Evolutionary conservation across 2,113 vertebrate species (phyloP).

Genomic region (Ellobius talpinus): DNA sequence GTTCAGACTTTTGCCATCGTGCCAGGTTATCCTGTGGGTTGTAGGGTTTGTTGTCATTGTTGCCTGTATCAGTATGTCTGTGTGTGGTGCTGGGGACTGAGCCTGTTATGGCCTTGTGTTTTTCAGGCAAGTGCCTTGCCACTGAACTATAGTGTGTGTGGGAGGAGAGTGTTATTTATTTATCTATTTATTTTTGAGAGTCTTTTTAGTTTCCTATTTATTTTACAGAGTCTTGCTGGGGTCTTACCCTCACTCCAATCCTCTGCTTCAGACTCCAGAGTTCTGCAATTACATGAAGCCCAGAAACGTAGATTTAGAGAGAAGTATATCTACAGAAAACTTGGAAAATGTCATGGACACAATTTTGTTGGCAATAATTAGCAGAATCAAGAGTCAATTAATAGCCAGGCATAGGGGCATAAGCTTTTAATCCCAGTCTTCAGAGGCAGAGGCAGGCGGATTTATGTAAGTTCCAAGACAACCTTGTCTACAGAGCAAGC

Average conservation of each 20-base stretch:
- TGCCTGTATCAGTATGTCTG: background rate
- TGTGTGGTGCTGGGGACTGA: background rate
- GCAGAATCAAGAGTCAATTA: slow-evolving; percentile 26
- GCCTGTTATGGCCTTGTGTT: background rate
- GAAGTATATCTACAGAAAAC: slow-evolving; percentile 69
- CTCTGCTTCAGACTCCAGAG: background rate
- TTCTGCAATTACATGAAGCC: background rate
- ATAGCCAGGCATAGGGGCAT: background rate
- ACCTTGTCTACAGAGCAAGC: background rate
- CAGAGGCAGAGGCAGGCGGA: background rate
- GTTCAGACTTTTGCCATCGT: background rate
- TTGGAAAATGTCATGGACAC: slow-evolving; percentile 49
- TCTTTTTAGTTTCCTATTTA: too few relatives aligned
- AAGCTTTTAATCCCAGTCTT: background rate
- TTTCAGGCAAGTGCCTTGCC: too few relatives aligned
- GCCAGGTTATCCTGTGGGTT: background rate
- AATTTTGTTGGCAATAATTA: slow-evolving; percentile 62
- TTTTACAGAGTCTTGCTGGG: too few relatives aligned
- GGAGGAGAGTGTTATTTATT: background rate
- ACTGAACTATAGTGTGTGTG: background rate
- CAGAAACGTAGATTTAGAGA: background rate
- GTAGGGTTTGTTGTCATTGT: background rate
- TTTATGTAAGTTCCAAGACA: background rate
- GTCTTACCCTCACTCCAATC: background rate
- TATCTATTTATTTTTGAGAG: background rate